phyloP scores from a whole-genome alignment of 2,888 invertebrate genomes.

The Chrysolina oricalcia region DNA sequence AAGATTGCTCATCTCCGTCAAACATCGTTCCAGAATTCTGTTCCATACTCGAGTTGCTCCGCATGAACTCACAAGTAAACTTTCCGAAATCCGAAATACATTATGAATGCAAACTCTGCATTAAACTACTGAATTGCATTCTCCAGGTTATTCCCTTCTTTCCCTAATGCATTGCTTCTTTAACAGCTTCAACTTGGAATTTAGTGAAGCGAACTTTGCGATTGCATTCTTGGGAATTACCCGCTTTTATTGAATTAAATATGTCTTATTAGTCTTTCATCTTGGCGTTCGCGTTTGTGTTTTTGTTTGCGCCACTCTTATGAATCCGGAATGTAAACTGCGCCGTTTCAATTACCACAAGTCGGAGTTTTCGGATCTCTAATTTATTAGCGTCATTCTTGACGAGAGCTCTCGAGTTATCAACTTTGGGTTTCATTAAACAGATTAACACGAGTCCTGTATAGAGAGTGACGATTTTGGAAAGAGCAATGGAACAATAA shows the following conservation, averaged over 20 bases:
- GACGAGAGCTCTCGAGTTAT: slow-evolving; percentile 1
- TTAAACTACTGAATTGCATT: slow-evolving; percentile 57
- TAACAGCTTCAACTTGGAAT: slow-evolving; percentile 60
- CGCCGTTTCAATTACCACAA: slow-evolving; percentile 5
- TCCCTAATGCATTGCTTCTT: slow-evolving; percentile 59
- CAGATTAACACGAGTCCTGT: not conserved
- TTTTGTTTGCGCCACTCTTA: slow-evolving; percentile 16
- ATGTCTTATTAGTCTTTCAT: slow-evolving; percentile 53
- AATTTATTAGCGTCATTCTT: slow-evolving; percentile 19
- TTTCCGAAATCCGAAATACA: slow-evolving; percentile 18
- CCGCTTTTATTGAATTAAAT: slow-evolving; percentile 58
- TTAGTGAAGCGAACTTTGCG: slow-evolving; percentile 61
- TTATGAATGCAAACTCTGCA: slow-evolving; percentile 49
- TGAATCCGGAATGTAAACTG: slow-evolving; percentile 8
- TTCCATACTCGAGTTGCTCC: not conserved
- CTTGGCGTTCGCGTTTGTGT: slow-evolving; percentile 10
- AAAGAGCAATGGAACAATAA: too few relatives aligned
- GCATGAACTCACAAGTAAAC: not conserved
- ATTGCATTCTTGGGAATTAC: slow-evolving; percentile 57
- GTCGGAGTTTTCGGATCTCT: not conserved
- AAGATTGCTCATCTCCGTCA: not conserved
- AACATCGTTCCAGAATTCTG: not conserved
- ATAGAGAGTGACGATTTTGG: too few relatives aligned
- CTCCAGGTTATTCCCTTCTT: slow-evolving; percentile 58
- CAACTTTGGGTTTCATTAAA: slow-evolving; percentile 6